Base-by-base conservation (phyloP, 2,888 invertebrate species). In the Aphidius colemani region DNA sequence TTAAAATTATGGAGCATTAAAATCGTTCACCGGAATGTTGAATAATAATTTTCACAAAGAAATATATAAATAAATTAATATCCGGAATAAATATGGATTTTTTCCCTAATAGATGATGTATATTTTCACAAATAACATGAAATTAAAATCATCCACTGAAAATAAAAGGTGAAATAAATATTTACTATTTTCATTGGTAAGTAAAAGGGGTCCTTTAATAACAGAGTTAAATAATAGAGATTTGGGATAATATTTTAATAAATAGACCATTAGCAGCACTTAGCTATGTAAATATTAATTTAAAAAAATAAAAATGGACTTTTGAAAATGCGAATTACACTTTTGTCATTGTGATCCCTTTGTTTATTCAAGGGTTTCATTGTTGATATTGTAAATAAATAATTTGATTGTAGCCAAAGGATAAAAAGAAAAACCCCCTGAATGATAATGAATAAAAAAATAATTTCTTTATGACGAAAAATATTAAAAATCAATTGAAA, bases 1-100 rank as follows among this genome's bases (percentile, higher is more conserved):
- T 46, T 5, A 7, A n/a, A 10, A 45, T 10, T 30, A 13, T 57
- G 73, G 75, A 69, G 73, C 76, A 76, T 75, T 76, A 74, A 74
- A 69, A 76, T 76, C 71, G 72, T 69, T 62, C 41, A 61, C 55
- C 5, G 60, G 11, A 55, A 43, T 55, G 43, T n/a, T 43, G 43
- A 55, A 55, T 30, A 55, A 41, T 43, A 41, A 8, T 49, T 6
- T n/a, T 30, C 5, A 30, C 13, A 30, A 30, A 30, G 30, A 30
- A 30, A 30, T 30, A 30, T 30, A 30, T 30, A 30, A 30, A 30
- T 30, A 30, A 30, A 30, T 30, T 3, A 30, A 30, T 30, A 30
- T 30, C 5, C 3, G 5, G 5, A 30, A 53, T 39, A 43, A 18
- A 45, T 46, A n/a, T 55, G 13, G 11, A 10, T 11, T 13, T 7